These are phyloP conservation scores for Cuculus canorus DNA, from an alignment of 2,797 vertebrate species.

Conservation along the genomic window DNA sequence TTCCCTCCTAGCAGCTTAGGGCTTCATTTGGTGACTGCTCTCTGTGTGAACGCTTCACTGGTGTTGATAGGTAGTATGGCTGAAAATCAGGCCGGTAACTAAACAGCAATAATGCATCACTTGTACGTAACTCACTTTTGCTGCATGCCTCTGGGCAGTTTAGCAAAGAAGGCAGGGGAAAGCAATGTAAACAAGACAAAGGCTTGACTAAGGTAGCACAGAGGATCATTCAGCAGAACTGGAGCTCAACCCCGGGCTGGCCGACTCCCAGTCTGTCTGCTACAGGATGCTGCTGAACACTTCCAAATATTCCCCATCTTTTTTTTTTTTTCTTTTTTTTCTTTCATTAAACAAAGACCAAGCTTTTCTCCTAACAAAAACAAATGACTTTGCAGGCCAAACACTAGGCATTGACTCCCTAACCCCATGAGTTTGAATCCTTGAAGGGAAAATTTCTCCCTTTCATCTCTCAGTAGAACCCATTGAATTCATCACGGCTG, in stretches of 20 bases:
- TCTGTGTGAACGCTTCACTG: accelerated
- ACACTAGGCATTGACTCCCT: background rate
- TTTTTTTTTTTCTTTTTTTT: background rate
- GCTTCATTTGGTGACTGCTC: background rate
- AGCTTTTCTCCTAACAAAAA: background rate
- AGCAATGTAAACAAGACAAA: background rate
- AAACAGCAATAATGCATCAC: background rate
- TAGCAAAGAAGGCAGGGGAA: background rate
- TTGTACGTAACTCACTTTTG: background rate
- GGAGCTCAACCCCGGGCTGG: background rate
- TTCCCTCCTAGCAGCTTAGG: background rate
- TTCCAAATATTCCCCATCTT: background rate
- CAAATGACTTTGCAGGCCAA: background rate
- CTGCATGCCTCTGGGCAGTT: background rate
- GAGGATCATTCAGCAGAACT: background rate
- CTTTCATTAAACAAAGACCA: background rate
- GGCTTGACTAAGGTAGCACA: background rate
- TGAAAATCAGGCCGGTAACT: background rate
- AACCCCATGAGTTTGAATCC: background rate
- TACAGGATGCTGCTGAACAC: background rate
- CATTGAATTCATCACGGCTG: slow-evolving; percentile 13
- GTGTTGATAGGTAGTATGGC: background rate
- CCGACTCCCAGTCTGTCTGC: slow-evolving; percentile 17
- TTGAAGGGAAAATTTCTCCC: background rate
- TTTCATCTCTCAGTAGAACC: slow-evolving; percentile 13